phyloP scores from a whole-genome alignment of 2,113 vertebrate species.

The Platycercus adscitus region DNA sequence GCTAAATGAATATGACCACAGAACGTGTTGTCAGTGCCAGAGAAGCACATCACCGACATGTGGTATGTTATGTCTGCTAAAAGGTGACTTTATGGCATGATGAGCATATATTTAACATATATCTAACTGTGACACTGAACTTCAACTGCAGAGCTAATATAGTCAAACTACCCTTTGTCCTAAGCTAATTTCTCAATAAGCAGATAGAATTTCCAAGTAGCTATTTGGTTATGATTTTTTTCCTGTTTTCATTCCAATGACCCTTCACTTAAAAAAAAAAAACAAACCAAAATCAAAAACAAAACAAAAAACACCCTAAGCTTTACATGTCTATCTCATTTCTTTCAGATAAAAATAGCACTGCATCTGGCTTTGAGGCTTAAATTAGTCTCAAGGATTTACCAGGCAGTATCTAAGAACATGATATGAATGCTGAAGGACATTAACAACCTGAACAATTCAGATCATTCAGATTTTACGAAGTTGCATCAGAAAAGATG shows the following conservation, averaged over 20 bases:
- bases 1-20: slow-evolving; percentile 77
- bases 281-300: background rate
- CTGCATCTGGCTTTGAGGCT: background rate
- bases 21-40: slow-evolving; percentile 85
- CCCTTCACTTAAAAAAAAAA: background rate
- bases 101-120: background rate
- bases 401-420: background rate
- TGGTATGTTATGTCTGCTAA: slow-evolving; percentile 74
- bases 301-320: background rate
- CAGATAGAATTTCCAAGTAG: background rate
- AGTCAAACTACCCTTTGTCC: background rate
- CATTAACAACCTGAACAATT: background rate
- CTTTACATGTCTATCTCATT: background rate
- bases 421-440: background rate
- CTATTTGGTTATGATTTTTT: background rate
- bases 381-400: background rate
- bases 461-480: background rate
- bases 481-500: background rate
- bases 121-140: background rate
- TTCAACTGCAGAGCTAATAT: background rate
- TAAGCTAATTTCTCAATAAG: background rate
- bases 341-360: background rate
- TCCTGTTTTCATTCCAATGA: background rate
- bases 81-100: background rate
- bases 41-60: slow-evolving; percentile 79